Percentiles rank a stretch among this genome's conserved stretches.
phyloP scores from a whole-genome alignment of 2,797 vertebrate species.

The Macrochelys suwanniensis region DNA sequence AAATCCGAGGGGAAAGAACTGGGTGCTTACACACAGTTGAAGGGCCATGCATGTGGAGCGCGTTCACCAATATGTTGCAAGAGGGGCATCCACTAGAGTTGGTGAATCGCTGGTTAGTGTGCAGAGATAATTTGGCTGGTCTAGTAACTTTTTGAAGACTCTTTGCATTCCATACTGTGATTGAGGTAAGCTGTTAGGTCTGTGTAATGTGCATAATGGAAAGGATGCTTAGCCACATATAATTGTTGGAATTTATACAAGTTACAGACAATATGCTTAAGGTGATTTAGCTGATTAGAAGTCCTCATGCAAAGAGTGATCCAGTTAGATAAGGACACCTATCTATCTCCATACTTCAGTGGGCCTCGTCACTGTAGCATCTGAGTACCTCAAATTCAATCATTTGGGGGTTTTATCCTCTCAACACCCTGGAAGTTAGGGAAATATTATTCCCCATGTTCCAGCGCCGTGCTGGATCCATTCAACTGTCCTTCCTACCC shows the following conservation, averaged over 20 bases:
- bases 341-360: background rate
- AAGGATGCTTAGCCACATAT: background rate
- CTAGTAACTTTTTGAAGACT: background rate
- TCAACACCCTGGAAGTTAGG: background rate
- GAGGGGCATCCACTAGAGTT: background rate
- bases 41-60: background rate
- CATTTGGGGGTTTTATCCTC: background rate
- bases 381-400: background rate
- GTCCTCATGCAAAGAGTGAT: background rate
- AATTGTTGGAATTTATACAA: background rate
- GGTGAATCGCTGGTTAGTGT: background rate
- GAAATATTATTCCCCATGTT: background rate
- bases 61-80: background rate
- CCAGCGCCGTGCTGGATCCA: background rate
- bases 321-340: background rate
- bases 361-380: background rate
- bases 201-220: background rate
- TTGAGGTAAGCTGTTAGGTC: background rate
- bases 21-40: background rate
- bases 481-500: background rate
- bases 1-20: background rate
- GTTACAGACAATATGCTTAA: background rate
- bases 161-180: background rate
- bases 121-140: background rate
- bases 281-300: background rate